Conservation (phyloP, 2,113 vertebrate species). For the Lophura nycthemera region DNA sequence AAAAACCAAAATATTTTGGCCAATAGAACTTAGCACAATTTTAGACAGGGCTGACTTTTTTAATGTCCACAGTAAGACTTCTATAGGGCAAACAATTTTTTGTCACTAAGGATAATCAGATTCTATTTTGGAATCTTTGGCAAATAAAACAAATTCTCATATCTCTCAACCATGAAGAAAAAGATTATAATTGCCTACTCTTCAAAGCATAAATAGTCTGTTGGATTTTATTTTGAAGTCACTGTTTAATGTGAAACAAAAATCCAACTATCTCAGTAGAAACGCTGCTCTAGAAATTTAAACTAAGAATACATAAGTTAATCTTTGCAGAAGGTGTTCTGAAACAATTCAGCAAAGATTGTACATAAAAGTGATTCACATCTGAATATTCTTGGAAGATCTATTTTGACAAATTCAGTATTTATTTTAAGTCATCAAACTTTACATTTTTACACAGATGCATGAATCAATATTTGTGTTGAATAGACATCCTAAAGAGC, state of each 20-base stretch:
- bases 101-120: neutral
- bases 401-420: neutral
- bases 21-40: neutral
- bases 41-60: neutral
- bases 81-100: neutral
- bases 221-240: neutral
- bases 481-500: neutral
- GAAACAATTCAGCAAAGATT: neutral
- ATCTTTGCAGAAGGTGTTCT: neutral
- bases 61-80: neutral
- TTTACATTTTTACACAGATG: neutral
- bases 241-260: neutral
- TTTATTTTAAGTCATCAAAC: neutral
- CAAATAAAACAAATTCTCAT: neutral
- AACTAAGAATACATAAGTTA: neutral
- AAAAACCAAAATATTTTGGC: neutral
- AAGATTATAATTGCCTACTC: neutral
- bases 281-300: neutral
- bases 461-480: neutral
- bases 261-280: neutral
- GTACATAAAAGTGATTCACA: neutral
- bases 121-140: neutral
- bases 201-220: neutral
- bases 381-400: neutral
- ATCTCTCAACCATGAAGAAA: neutral